Base-by-base conservation (phyloP, 2,113 vertebrate genomes). In the Desmodus rotundus region DNA sequence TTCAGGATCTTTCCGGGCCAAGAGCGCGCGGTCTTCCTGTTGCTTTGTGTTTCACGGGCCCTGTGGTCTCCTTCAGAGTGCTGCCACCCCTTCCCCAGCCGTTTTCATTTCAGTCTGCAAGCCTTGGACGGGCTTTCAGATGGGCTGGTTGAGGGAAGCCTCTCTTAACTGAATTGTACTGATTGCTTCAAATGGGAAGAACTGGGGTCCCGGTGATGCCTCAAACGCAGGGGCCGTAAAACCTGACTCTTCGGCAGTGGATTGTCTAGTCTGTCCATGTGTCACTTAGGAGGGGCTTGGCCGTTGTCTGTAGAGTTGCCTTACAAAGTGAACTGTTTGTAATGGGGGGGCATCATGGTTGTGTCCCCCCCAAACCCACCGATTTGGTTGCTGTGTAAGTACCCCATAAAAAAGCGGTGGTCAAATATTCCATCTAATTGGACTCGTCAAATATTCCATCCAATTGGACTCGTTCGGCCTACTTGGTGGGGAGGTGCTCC, bases 71-170 rank as follows among this genome's bases (percentile, higher is more conserved):
- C 89, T 96, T 87, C 65, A 65, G 61, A 45, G 16, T 0, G 6
- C 68, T 63, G 82, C 88, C 86, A 83, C 94, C 95, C 31, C 89
- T 93, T 96, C 95, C 97, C 93, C 95, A 94, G 89, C 93, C 94
- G 86, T 84, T 87, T 72, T 56, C 63, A 2, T 77, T 81, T 93
- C 81, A 50, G 58, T 91, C 73, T 58, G 70, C 89, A 83, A 61
- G 68, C 78, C 36, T 50, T 63, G 4, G 63, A 80, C 70, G 92
- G 52, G 84, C 77, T 96, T 84, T 89, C 50, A 36, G 52, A 63
- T 43, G 80, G 84, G 43, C 58, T 94, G 92, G 38, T 81, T 90
- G 90, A 67, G 70, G 78, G 47, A 76, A 31, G 22, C 38, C n/a
- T 87, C 81, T 78, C 80, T 70, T 50, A 89, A 65, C 68, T 50